A percentile compares a stretch with the other conserved stretches of the same genome.
Conservation (phyloP, 1,140 invertebrate species). For the Periplaneta americana region DNA sequence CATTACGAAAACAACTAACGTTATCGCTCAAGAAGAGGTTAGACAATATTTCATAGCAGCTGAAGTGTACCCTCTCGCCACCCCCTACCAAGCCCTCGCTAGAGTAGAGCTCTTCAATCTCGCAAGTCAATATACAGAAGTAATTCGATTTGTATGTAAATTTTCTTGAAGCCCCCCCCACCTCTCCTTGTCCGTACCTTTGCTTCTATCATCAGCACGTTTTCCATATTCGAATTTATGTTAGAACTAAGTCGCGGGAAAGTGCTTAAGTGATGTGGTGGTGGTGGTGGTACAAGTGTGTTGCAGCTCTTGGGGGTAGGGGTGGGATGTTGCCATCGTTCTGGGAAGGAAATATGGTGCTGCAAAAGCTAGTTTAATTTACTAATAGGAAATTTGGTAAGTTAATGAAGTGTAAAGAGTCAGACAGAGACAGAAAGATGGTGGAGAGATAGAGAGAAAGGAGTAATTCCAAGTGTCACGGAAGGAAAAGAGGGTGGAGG, state of each 20-base stretch:
- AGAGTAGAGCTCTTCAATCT: constrained; percentile 17
- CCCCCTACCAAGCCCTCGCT: neutral
- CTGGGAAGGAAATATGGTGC: constrained; percentile 5
- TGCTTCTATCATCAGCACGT: neutral
- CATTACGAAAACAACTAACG: neutral
- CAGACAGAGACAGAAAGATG: neutral
- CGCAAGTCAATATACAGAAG: constrained; percentile 19
- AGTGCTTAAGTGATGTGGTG: neutral
- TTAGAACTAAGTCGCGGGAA: neutral
- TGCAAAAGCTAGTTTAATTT: constrained; percentile 3
- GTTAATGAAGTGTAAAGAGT: constrained; percentile 12
- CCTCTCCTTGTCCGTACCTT: neutral
- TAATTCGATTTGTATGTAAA: constrained; percentile 24
- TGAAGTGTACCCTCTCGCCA: neutral
- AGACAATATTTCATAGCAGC: neutral
- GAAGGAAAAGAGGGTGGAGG: neutral
- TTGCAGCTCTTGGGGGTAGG: neutral
- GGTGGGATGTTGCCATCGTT: neutral
- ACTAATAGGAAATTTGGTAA: constrained; percentile 19
- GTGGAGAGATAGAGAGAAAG: neutral
- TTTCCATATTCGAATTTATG: neutral
- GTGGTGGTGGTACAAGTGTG: neutral
- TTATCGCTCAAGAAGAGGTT: neutral
- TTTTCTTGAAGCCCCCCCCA: constrained; percentile 1
- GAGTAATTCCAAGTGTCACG: neutral